Base-by-base conservation (phyloP, 2,888 invertebrate genomes). In the Pseudanteris insignis region DNA sequence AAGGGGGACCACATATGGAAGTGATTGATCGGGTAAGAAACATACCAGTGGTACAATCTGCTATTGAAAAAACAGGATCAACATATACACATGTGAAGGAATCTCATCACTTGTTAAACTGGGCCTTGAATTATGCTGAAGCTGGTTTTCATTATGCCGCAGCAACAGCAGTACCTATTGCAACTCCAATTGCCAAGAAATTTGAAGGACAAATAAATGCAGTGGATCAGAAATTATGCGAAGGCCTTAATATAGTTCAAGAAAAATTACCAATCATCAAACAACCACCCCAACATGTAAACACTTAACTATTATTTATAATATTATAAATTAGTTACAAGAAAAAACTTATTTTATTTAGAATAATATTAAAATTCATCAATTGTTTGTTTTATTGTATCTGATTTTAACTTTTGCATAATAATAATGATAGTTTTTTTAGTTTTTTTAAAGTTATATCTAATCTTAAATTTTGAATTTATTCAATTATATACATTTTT, bases 101-200 rank as follows among this genome's bases (percentile, higher is more conserved):
- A 53, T 83, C 82, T 28, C 83, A 84, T 72, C 79, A 81, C 25
- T 70, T 85, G 25, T 78, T 85, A 14, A 82, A 83, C 64, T 85
- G 84, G 84, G 84, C 85, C 0, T 71, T 85, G 6, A 80, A 78
- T 46, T 83, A 84, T 9, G 85, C 85, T 1, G 86, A 86, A 73
- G 82, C 78, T 46, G 84, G 84, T 1, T 75, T 84, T 9, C 60
- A 81, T 62, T 83, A 81, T 64, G 85, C 84, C 0, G 81, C 84
- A 0, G 82, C 84, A 43, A 81, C 82, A 8, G 83, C 83, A 10
- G 82, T 76, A 32, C 84, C 84, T 1, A 78, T 83, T 15, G 82
- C 83, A 1, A 75, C 76, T 1, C 84, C 84, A 1, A 77, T 85
- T 1, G 82, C 83, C 0, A 81, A 82, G 48, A 82, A 81, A 62